Evolutionary conservation across 2,797 vertebrate genomes (phyloP), one percentile per base, ranked within the genome.

Genomic region (Pteronotus mesoamericanus): DNA sequence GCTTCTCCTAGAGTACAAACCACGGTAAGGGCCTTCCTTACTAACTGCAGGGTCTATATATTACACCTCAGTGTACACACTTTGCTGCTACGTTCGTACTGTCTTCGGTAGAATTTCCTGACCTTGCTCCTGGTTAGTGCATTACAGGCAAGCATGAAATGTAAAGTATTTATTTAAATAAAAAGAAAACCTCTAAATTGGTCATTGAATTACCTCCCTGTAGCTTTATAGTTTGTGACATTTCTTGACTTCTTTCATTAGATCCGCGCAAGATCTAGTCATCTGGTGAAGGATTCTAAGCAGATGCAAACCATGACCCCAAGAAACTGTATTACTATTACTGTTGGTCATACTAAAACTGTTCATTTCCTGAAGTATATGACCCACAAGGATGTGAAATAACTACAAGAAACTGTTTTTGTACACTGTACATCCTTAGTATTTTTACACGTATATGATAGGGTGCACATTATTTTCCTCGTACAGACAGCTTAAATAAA

Each of bases 401-500:
- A 99, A 99, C 99, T 98, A 99, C 98, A 98, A 99, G 99, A 99
- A 99, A 98, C 99, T 99, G 99, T 99, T 99, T 99, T 99, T 99
- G 99, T 99, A 99, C 99, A 99, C 99, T 99, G 99, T 99, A 99
- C 99, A 99, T 99, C 99, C 99, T 99, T 99, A 99, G 99, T 99
- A 99, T 99, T 99, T 99, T 99, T 99, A 99, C 99, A 99, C 99
- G 97, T 99, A 99, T 99, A 99, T 99, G 99, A 99, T 99, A 99
- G 99, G 99, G 99, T 99, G 99, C 99, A 99, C 99, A 99, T 99
- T 99, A 99, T 99, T 99, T 99, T 99, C 99, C 99, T 99, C 99
- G 98, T 99, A 99, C 99, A 99, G 99, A 99, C 99, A 98, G 99
- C 99, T 99, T 99, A 99, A 99, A 99, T 99, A 99, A 99, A 99